Evolutionary conservation across 2,797 vertebrate species (phyloP).

Genomic region (Eulemur rubriventer): DNA sequence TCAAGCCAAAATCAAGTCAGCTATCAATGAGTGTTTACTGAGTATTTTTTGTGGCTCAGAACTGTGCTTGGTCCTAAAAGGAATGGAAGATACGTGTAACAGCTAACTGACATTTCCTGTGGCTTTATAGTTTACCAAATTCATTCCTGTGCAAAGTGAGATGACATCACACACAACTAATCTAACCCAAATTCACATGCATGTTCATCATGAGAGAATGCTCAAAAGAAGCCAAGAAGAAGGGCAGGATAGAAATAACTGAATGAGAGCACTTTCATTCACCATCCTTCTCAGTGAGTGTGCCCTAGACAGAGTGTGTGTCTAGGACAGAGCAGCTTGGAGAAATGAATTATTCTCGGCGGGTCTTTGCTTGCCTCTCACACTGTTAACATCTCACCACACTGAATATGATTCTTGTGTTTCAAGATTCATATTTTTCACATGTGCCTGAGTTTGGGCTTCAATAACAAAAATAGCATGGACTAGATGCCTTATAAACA

Average conservation of each 20-base stretch:
- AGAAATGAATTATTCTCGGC: neutral
- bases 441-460: neutral
- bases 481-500: neutral
- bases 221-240: neutral
- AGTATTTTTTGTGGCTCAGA: neutral
- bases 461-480: neutral
- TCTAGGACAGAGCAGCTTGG: neutral
- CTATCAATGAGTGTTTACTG: neutral
- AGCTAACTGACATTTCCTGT: neutral
- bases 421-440: neutral
- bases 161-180: neutral
- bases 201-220: neutral
- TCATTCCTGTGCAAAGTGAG: slow-evolving; percentile 19
- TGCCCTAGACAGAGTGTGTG: neutral
- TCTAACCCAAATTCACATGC: neutral
- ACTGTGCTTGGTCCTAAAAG: neutral
- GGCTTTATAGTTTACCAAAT: neutral
- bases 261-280: neutral
- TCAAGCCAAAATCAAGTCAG: neutral
- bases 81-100: neutral
- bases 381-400: neutral
- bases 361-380: neutral
- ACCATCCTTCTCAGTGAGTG: neutral
- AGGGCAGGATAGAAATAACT: neutral
- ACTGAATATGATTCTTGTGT: neutral